phyloP scores from a whole-genome alignment of 2,888 invertebrate species.

The Leptogaster cylindrica region DNA sequence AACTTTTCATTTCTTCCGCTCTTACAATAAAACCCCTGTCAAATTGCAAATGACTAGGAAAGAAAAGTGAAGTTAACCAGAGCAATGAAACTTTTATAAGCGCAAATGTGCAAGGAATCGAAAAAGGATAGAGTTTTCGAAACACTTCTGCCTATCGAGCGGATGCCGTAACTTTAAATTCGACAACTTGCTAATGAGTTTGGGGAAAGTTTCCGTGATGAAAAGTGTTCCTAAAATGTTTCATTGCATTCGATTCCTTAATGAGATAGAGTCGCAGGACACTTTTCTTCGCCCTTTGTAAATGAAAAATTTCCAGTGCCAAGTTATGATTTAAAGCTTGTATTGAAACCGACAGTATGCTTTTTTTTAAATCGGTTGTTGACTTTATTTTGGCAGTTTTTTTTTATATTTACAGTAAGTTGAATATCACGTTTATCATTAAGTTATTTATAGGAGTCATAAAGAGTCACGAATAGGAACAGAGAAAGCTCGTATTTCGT shows the following conservation, averaged over 20 bases:
- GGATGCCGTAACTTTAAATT: not conserved
- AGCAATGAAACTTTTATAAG: constrained; percentile 8
- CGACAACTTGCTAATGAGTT: constrained; percentile 21
- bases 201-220: constrained; percentile 6
- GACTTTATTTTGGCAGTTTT: too few species aligned
- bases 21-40: not conserved
- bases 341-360: too few species aligned
- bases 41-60: not conserved
- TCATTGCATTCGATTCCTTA: constrained; percentile 3
- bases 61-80: constrained; percentile 11
- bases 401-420: too few species aligned
- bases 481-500: too few species aligned
- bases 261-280: too few species aligned
- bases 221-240: constrained; percentile 12
- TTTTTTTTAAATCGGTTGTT: too few species aligned
- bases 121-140: not conserved
- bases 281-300: not conserved
- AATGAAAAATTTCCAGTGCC: constrained; percentile 7
- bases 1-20: too few species aligned
- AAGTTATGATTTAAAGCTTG: too few species aligned
- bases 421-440: too few species aligned
- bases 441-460: too few species aligned
- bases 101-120: too few species aligned
- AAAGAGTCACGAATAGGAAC: too few species aligned
- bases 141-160: not conserved